Conservation (phyloP, 2,113 vertebrate genomes). For the Triplophysa tibetana region DNA sequence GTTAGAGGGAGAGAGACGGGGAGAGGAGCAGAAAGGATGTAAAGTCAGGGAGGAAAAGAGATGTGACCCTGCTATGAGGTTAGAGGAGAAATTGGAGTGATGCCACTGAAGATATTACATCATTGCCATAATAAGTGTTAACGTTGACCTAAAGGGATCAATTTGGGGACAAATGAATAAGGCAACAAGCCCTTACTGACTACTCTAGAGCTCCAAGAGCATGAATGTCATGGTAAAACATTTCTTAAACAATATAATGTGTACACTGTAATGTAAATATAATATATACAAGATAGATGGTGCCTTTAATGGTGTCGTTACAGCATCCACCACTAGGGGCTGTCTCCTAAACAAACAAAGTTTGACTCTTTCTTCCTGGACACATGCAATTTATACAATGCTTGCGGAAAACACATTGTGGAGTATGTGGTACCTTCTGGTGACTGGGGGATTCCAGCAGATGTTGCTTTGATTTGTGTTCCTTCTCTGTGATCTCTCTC, state of each 20-base stretch:
- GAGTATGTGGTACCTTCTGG: conserved; percentile 84
- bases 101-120: conserved; percentile 11
- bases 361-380: not conserved
- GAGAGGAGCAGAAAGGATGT: conserved; percentile 68
- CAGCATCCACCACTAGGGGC: too few species aligned
- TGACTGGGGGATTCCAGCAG: conserved; percentile 91
- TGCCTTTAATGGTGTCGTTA: too few species aligned
- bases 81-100: conserved; percentile 56
- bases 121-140: not conserved
- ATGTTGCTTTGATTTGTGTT: conserved; percentile 91
- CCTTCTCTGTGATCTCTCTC: conserved; percentile 92
- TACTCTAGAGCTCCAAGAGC: too few species aligned
- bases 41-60: conserved; percentile 47
- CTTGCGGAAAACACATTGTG: conserved; percentile 37
- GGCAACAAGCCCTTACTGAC: too few species aligned
- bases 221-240: too few species aligned
- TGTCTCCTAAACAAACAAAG: too few species aligned
- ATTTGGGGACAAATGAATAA: too few species aligned
- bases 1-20: conserved; percentile 71
- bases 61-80: conserved; percentile 41
- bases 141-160: too few species aligned
- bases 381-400: not conserved
- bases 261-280: too few species aligned
- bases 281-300: too few species aligned
- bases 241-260: too few species aligned